These are phyloP conservation scores for Drosophila algonquin DNA, from an alignment of 2,888 invertebrate genomes.

Conservation along the genomic window DNA sequence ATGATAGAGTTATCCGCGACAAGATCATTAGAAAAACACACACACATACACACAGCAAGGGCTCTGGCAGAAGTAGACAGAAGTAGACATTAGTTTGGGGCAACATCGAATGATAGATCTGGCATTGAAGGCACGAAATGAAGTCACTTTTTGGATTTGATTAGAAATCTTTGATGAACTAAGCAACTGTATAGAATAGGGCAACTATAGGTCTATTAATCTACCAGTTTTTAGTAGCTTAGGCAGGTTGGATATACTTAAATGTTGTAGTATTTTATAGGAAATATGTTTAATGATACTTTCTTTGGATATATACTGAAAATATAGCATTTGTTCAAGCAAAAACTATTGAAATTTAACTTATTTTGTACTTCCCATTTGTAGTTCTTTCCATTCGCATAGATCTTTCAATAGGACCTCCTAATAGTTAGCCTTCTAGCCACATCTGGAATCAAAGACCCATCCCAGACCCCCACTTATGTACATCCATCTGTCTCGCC, in stretches of 20 bases:
- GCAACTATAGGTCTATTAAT: too few relatives aligned
- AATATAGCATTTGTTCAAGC: too few relatives aligned
- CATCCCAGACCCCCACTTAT: neutral
- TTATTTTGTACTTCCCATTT: too few relatives aligned
- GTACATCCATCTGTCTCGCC: neutral
- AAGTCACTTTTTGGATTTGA: neutral
- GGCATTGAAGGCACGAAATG: neutral
- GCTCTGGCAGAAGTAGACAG: constrained; percentile 10
- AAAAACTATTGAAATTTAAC: too few relatives aligned
- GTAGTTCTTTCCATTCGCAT: too few relatives aligned
- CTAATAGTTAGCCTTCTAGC: neutral
- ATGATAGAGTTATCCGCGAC: constrained; percentile 25
- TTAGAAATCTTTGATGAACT: neutral
- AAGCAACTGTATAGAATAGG: too few relatives aligned
- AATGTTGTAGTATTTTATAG: too few relatives aligned
- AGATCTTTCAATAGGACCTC: too few relatives aligned
- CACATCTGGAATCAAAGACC: neutral
- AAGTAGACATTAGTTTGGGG: constrained; percentile 22
- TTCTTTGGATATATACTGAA: too few relatives aligned
- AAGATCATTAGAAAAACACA: constrained; percentile 41
- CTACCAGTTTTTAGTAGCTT: too few relatives aligned
- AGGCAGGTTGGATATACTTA: too few relatives aligned
- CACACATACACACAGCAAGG: neutral
- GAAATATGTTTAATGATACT: too few relatives aligned
- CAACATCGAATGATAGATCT: neutral